These are phyloP conservation scores for Drymodes brunneopygia DNA, from an alignment of 2,113 vertebrate genomes.

Conservation along the genomic window DNA sequence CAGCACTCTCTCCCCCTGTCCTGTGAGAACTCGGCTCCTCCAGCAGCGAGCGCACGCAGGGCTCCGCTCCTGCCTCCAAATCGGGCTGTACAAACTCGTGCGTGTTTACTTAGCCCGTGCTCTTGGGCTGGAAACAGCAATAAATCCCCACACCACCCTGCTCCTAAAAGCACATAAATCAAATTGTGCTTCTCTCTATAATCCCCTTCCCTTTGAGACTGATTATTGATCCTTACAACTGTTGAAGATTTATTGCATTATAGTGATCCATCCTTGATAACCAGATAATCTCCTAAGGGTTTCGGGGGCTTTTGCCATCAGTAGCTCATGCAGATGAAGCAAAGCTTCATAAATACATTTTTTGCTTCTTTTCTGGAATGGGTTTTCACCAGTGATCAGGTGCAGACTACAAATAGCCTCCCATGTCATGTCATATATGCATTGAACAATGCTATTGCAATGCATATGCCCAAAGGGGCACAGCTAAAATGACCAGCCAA, in stretches of 20 bases:
- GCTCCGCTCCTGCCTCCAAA: neutral
- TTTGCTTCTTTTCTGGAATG: neutral
- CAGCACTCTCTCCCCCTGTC: neutral
- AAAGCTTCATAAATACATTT: neutral
- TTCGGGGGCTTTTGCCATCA: neutral
- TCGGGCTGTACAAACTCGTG: neutral
- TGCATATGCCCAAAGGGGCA: slow-evolving; percentile 45
- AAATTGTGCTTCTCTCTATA: neutral
- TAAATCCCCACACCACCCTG: slow-evolving; percentile 14
- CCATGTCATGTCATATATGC: slow-evolving; percentile 26
- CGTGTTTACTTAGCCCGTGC: slow-evolving; percentile 37
- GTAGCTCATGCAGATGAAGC: slow-evolving; percentile 16
- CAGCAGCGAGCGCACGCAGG: fast-evolving
- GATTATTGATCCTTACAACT: slow-evolving; percentile 60
- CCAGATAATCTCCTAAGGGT: slow-evolving; percentile 12
- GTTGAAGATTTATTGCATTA: slow-evolving; percentile 40
- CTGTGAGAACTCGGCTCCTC: neutral
- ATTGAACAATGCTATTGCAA: slow-evolving; percentile 19
- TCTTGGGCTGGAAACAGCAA: slow-evolving; percentile 4
- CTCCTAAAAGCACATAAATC: slow-evolving; percentile 58
- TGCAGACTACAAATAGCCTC: slow-evolving; percentile 47
- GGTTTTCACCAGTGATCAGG: neutral
- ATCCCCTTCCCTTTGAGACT: slow-evolving; percentile 38
- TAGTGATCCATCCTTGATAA: slow-evolving; percentile 39
- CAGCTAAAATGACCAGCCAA: slow-evolving; percentile 16